Base-by-base conservation (phyloP, 2,888 invertebrate species). In the Pristionchus arcanus region DNA sequence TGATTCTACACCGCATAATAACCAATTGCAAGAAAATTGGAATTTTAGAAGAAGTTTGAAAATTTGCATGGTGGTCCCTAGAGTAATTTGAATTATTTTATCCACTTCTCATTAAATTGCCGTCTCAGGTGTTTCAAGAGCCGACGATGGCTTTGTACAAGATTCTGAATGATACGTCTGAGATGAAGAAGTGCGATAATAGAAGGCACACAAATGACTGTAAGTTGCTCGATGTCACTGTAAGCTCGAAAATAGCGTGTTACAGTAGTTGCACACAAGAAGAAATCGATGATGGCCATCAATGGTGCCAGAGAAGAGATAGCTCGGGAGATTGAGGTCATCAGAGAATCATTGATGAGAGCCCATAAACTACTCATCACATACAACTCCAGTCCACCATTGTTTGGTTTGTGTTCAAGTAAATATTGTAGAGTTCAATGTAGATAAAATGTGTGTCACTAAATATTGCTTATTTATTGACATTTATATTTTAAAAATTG, bases 71-170 rank as follows among this genome's bases (percentile, higher is more conserved):
- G n/a, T n/a, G n/a, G n/a, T n/a, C n/a, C n/a, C n/a, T n/a, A n/a
- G 66, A 86, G 89, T 90, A 68, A 9, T 9, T n/a, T 66, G 28
- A 66, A 53, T 66, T 90, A 42, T 19, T 49, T 28, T 86, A 87
- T 42, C 49, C 15, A 31, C 4, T 42, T 31, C 68, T 42, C 84
- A 25, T 28, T 37, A 34, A 25, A 7, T 16, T 28, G 19, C 21
- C 53, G 31, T 28, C n/a, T 63, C 88, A 93, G 93, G 90, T 94
- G 16, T 93, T 93, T 90, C 92, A 93, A 91, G 93, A 93, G 85
- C 93, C 93, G 21, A 92, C 93, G 2, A 87, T 92, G 37, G 90
- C 87, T n/a, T 90, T 93, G 92, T 91, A 92, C 89, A 91, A 90
- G 77, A 91, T 90, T 53, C 89, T 93, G 31, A 84, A 66, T 25